A percentile compares a stretch with the other conserved stretches of the same genome.
Conservation (phyloP, 2,113 vertebrate species). For the Pristiophorus japonicus region DNA sequence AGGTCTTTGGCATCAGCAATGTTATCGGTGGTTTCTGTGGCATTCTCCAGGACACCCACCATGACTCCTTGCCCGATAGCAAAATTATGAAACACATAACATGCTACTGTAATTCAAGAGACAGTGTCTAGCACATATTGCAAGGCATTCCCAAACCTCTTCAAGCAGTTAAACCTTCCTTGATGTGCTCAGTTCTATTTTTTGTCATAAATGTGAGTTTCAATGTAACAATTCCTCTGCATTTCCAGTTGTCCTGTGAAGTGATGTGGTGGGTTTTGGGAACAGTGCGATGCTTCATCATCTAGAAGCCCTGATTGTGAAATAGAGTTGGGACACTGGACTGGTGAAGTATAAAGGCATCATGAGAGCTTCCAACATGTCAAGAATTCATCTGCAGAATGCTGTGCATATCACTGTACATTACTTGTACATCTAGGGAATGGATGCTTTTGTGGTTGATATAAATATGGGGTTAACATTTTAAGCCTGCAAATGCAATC, state of each 20-base stretch:
- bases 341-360: not conserved
- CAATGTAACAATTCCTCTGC: not conserved
- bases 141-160: not conserved
- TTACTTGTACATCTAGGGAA: not conserved
- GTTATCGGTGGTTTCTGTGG: not conserved
- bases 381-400: not conserved
- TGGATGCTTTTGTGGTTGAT: not conserved
- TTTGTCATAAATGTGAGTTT: not conserved
- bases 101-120: not conserved
- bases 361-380: not conserved
- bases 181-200: not conserved
- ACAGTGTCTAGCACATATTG: not conserved
- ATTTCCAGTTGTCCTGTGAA: not conserved
- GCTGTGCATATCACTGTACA: not conserved
- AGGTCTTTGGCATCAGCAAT: not conserved
- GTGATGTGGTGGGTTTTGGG: not conserved
- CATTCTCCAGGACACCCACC: not conserved
- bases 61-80: no score
- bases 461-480: not conserved
- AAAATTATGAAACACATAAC: not conserved
- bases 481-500: not conserved
- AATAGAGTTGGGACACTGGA: not conserved
- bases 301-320: not conserved
- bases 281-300: not conserved
- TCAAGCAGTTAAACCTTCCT: not conserved